Base-by-base conservation (phyloP, 2,113 vertebrate genomes). In the Ifrita kowaldi region DNA sequence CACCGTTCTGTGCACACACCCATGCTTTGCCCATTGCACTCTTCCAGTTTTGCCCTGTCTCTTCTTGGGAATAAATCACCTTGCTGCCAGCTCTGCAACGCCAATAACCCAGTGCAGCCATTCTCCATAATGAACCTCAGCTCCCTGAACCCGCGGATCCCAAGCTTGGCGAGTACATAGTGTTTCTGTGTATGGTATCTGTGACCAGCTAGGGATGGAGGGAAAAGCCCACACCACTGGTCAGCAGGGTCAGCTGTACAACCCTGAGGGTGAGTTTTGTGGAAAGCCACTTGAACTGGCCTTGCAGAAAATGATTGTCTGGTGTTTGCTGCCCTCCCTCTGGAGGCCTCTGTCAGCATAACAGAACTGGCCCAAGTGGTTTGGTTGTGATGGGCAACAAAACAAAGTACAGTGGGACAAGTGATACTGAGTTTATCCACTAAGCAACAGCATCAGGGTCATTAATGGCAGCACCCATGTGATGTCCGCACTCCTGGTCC, bases 91-190 rank as follows among this genome's bases (percentile, higher is more conserved):
- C 37, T 53, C 80, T 84, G 46, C 3, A 7, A 23, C 65, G 27
- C 37, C 32, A 6, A 1, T n/a, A 49, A n/a, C 19, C 28, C 28
- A 41, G 50, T 16, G 42, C 37, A 87, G 41, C 28, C 13, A 4
- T 70, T 64, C 41, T 62, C 30, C 11, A 3, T 30, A 57, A 33
- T 22, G 35, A 73, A 26, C 16, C 16, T 60, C n/a, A 42, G 28
- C 57, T 71, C 52, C 53, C 20, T 6, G 11, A 77, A 49, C 4
- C 26, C 70, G 16, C 0, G 0, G 28, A 49, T 69, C 11, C 52
- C 50, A 53, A 8, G 41, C 46, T 21, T 74, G 52, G 18, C 2
- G 5, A 74, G n/a, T n/a, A 21, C 20, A 2, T 1, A 32, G n/a
- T 13, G 14, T 80, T 78, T 80, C 73, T 80, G n/a, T 28, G 3